Conservation (phyloP, 2,888 invertebrate species). For the Ophion ventricosus region DNA sequence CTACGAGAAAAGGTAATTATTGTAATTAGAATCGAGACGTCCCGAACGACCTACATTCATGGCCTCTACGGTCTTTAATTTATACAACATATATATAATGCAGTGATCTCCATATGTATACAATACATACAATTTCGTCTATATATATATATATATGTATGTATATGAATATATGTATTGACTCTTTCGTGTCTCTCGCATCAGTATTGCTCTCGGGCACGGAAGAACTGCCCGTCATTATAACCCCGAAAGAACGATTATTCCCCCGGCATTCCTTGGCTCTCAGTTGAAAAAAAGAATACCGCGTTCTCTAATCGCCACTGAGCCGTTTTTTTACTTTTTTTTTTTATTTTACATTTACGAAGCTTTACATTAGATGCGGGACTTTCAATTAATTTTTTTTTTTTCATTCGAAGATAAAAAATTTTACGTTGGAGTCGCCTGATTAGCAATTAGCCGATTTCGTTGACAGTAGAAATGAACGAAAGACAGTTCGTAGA, state of each 20-base stretch:
- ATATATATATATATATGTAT: background rate
- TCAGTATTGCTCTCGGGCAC: slow-evolving; percentile 25
- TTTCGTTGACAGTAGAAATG: too few species aligned
- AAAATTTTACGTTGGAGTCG: background rate
- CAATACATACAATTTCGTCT: background rate
- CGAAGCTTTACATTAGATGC: background rate
- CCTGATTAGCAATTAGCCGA: too few species aligned
- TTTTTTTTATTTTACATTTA: background rate
- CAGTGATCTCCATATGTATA: slow-evolving; percentile 2
- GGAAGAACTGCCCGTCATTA: slow-evolving; percentile 55
- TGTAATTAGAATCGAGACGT: slow-evolving; percentile 65
- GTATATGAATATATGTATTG: too few species aligned
- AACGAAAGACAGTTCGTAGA: too few species aligned
- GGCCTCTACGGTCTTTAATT: slow-evolving; percentile 18
- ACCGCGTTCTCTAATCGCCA: background rate
- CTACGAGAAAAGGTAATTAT: slow-evolving; percentile 62
- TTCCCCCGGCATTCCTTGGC: slow-evolving; percentile 9
- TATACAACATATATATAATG: slow-evolving; percentile 19
- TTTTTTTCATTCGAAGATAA: background rate
- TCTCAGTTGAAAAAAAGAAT: slow-evolving; percentile 7
- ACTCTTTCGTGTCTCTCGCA: slow-evolving; percentile 8
- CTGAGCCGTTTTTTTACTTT: background rate
- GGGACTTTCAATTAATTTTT: background rate
- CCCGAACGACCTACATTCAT: slow-evolving; percentile 63
- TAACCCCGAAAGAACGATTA: slow-evolving; percentile 55